Evolutionary conservation across 2,888 invertebrate species (phyloP).

Genomic region (Celastrina argiolus): DNA sequence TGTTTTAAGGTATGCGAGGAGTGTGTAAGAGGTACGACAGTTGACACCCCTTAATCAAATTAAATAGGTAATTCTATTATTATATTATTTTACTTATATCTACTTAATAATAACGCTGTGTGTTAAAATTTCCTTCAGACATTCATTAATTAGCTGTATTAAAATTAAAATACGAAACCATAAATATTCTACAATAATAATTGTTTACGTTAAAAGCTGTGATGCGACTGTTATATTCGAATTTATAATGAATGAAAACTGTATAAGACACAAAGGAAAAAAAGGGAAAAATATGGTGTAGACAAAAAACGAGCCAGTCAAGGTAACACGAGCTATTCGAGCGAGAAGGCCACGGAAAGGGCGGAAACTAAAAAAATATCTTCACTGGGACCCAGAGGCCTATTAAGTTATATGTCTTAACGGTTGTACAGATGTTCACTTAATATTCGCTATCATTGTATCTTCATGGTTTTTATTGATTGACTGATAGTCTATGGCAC

Average conservation of each 20-base stretch:
- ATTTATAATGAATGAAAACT: background rate
- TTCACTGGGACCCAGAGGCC: slow-evolving; percentile 10
- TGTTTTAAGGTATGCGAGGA: no score
- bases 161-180: no score
- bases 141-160: no score
- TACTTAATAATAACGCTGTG: no score
- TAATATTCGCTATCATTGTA: background rate
- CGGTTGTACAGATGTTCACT: slow-evolving; percentile 15
- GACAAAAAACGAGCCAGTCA: slow-evolving; percentile 6
- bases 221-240: background rate
- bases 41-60: no score
- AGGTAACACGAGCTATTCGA: slow-evolving; percentile 19
- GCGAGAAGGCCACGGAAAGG: slow-evolving; percentile 21
- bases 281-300: background rate
- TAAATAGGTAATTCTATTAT: no score
- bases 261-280: background rate
- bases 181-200: no score
- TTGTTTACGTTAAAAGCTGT: no score
- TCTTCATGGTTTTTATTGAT: background rate
- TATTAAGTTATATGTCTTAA: slow-evolving; percentile 7
- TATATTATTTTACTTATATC: no score
- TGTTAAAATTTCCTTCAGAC: no score
- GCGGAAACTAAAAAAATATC: slow-evolving; percentile 17
- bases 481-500: background rate
- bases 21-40: no score